Evolutionary conservation across 2,888 invertebrate species (phyloP).

Genomic region (Polymixis lichenea): DNA sequence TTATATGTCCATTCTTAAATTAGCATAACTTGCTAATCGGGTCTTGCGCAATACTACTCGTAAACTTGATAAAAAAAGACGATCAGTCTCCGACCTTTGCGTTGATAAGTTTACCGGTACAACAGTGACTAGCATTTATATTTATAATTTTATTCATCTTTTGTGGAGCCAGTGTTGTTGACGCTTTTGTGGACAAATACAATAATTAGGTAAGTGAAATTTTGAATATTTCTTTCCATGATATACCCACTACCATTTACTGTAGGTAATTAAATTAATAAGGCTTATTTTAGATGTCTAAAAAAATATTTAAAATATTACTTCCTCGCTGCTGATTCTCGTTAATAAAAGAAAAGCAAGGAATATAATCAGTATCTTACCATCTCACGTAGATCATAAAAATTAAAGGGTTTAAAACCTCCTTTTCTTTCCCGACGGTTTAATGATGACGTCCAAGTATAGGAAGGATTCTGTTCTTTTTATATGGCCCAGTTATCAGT

Average conservation of each 20-base stretch:
- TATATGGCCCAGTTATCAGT: neutral
- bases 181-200: neutral
- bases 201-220: slow-evolving; percentile 2
- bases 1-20: neutral
- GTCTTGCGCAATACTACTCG: slow-evolving; percentile 25
- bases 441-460: neutral
- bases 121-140: slow-evolving; percentile 6
- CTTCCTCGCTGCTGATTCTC: neutral
- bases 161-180: neutral
- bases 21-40: slow-evolving; percentile 20
- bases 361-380: neutral
- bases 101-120: slow-evolving; percentile 3
- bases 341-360: neutral
- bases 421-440: neutral
- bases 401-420: neutral
- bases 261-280: neutral
- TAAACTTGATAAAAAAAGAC: slow-evolving; percentile 3
- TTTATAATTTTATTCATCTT: neutral
- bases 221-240: neutral
- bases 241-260: neutral
- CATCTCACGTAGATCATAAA: slow-evolving; percentile 10
- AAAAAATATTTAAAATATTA: neutral
- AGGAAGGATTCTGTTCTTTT: neutral
- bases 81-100: slow-evolving; percentile 15
- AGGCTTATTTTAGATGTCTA: neutral